Evolutionary conservation across 2,113 vertebrate species (phyloP).

Genomic region (Pluvialis apricaria): DNA sequence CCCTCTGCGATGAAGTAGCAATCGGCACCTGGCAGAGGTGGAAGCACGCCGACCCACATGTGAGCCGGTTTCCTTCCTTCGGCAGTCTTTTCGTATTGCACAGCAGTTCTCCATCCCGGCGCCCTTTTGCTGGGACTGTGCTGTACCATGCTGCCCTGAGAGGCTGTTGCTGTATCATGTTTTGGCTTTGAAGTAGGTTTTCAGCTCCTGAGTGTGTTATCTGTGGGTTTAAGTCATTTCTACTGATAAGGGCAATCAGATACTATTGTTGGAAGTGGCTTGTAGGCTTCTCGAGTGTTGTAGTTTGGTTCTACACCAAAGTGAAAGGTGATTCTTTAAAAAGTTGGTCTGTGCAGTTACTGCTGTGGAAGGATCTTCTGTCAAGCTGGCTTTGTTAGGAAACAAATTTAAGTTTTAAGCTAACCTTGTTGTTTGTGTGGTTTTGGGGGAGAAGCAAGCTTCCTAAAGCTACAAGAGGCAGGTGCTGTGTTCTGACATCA

Average conservation of each 20-base stretch:
- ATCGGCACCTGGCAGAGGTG: accelerated
- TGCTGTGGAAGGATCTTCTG: background rate
- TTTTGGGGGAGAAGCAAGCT: background rate
- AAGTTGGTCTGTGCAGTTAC: background rate
- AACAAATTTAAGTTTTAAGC: background rate
- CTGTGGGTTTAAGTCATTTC: background rate
- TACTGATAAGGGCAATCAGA: background rate
- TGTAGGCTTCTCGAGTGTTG: background rate
- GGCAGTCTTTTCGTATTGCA: accelerated
- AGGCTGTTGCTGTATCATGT: accelerated
- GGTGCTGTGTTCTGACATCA: background rate
- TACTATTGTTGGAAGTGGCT: background rate
- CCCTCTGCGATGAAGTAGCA: accelerated
- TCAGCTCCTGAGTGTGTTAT: background rate
- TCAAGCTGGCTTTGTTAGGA: background rate
- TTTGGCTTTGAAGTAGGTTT: background rate
- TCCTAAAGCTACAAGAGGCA: background rate
- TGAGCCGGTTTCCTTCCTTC: background rate
- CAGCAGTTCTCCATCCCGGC: accelerated
- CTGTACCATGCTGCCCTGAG: background rate
- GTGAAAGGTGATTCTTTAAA: background rate
- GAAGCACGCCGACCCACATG: accelerated
- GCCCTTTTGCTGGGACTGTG: accelerated
- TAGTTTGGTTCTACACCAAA: background rate
- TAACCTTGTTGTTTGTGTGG: background rate